Evolutionary conservation across 2,888 invertebrate genomes (phyloP), one percentile per base, ranked within the genome.

Genomic region (Nephrocerus scutellatus): DNA sequence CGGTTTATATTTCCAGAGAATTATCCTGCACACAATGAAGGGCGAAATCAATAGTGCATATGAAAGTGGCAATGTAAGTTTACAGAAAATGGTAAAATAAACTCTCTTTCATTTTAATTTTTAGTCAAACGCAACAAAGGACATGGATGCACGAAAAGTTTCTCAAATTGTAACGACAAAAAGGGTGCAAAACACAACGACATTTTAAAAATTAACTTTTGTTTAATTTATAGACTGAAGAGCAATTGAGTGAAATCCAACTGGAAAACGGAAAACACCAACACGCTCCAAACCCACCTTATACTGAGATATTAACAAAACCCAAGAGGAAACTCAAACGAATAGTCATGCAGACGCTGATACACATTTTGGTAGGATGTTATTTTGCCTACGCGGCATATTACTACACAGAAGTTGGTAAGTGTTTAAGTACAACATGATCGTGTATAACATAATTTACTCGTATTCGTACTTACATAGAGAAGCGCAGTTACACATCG

Each of bases 351-450:
- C n/a, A n/a, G n/a, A n/a, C n/a, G n/a, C 9, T 55, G 3, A 5
- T 63, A 4, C 63, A 67, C 32, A 25, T 57, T n/a, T 25, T 43
- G 3, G 53, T 65, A 4, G 52, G 55, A 1, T 50, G 41, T 2
- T 68, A 63, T 49, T 68, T 67, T 23, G 55, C 55, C 19, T 68
- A 59, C 53, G 65, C 68, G 10, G 61, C 63, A 6, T 57, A 65
- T 40, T 54, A 56, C 43, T 66, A 60, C 37, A 33, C 57, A 2
- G 50, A 58, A 15, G 12, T 56, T 23, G 51, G 68, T 68, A 44
- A 49, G 58, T 51, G 13, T 8, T 9, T 10, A 4, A 3, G 16
- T 8, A 20, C 18, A 3, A 13, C 24, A 2, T 20, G 7, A n/a
- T n/a, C n/a, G n/a, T 20, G 12, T 8, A 16, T 13, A 15, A 7